Base-by-base conservation (phyloP, 2,888 invertebrate species). In the Cynaeus angustus region DNA sequence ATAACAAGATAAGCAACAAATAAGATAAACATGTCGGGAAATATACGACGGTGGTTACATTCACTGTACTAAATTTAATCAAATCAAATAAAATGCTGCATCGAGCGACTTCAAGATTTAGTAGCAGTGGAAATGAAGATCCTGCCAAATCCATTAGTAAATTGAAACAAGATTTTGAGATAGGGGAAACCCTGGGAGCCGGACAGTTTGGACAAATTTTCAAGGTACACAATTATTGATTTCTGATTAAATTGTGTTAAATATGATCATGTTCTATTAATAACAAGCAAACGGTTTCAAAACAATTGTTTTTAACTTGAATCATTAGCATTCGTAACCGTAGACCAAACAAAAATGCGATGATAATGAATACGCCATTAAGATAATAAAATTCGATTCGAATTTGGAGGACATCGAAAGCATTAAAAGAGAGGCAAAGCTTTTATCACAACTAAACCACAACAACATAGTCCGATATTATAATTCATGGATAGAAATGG, bases 401-500 rank as follows among this genome's bases (percentile, higher is more conserved):
- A 41, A 58, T 7, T 7, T 13, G n/a, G 28, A 50, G 5, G 41
- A 43, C 9, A 38, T 45, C 1, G 33, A 38, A 8, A 58, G 38
- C 1, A 37, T 8, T 21, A 28, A 37, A 41, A 13, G 26, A 28
- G 66, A 67, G 43, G 66, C 50, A 14, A 10, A 50, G 12, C 21
- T 52, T 7, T 16, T 67, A 7, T 38, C 66, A 0, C 3, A 30
- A 9, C 37, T 67, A 3, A 26, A 28, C 10, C 66, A 67, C 12
- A n/a, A 8, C 0, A 67, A 67, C 50, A 67, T 67, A n/a, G 66
- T 67, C 9, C 8, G 66, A 5, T 67, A 67, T 14, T 59, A n/a
- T 16, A 41, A 58, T 41, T 67, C 66, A 0, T 67, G 66, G 66
- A 43, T 30, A 3, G 59, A 52, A 30, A 43, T 43, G 3, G 48